phyloP scores from a whole-genome alignment of 2,113 vertebrate genomes.

The Desmodus rotundus region DNA sequence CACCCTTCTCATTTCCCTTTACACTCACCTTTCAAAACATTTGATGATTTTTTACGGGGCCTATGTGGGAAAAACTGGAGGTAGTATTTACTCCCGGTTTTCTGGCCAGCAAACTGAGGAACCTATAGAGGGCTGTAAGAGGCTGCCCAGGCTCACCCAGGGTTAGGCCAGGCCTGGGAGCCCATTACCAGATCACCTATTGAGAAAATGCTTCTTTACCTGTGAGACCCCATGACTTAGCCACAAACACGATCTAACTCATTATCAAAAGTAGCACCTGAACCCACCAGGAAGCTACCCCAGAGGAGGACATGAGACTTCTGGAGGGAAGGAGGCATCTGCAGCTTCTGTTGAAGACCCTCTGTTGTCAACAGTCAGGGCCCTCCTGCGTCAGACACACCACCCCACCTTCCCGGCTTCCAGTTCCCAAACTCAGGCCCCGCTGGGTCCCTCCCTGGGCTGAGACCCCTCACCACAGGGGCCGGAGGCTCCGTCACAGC shows the following conservation, averaged over 20 bases:
- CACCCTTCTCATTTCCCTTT: not conserved
- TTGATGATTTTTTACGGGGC: not conserved
- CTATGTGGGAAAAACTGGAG: not conserved
- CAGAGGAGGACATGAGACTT: not conserved
- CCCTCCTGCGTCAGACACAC: not conserved
- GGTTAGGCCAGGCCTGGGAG: not conserved
- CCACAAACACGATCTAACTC: not conserved
- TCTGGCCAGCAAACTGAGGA: not conserved
- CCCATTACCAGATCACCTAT: not conserved
- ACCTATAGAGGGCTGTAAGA: rapidly evolving
- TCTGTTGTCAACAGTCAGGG: not conserved
- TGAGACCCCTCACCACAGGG: not conserved
- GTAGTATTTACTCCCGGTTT: not conserved
- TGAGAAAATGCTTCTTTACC: not conserved
- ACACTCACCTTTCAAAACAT: not conserved
- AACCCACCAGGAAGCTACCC: not conserved
- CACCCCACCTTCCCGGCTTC: not conserved
- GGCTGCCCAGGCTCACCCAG: not conserved
- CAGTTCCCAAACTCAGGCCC: not conserved
- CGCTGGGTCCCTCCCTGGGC: not conserved
- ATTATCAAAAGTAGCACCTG: not conserved
- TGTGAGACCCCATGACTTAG: not conserved
- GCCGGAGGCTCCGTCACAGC: not conserved
- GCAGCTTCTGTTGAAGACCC: not conserved
- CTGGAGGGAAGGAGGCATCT: not conserved